phyloP scores from a whole-genome alignment of 2,113 vertebrate species.

The Mobula birostris region DNA sequence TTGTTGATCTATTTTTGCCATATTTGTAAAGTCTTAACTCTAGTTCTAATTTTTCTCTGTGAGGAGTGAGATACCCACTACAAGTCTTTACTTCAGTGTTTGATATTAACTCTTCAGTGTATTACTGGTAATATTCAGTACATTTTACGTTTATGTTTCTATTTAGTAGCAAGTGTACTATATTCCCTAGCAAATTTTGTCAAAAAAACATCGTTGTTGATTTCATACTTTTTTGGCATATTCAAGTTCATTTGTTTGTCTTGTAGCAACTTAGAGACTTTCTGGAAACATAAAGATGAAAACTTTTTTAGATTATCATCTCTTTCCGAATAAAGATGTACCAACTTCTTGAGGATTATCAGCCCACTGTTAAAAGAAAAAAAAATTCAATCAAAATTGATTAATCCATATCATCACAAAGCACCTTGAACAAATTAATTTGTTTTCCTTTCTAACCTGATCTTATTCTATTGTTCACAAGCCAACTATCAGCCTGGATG shows the following conservation, averaged over 20 bases:
- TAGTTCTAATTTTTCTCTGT: not conserved
- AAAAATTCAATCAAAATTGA: not conserved
- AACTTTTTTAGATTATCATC: not conserved
- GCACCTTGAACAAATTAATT: not conserved
- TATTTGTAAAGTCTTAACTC: not conserved
- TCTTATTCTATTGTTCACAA: not conserved
- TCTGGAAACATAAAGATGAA: not conserved
- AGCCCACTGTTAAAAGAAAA: not conserved
- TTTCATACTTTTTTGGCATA: not conserved
- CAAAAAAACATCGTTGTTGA: not conserved
- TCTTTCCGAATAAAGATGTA: not conserved
- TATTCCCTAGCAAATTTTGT: not conserved
- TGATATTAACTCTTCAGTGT: not conserved
- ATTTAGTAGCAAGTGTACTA: not conserved
- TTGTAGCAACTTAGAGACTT: too few relatives aligned
- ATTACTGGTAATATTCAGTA: not conserved
- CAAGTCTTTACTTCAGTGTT: not conserved
- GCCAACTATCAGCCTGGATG: not conserved
- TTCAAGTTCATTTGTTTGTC: not conserved
- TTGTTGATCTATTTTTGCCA: conserved; percentile 21
- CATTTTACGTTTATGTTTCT: not conserved
- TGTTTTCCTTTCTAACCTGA: not conserved
- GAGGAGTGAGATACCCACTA: too few relatives aligned
- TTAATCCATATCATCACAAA: not conserved
- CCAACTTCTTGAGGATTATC: not conserved